Evolutionary conservation across 2,888 invertebrate genomes (phyloP), one percentile per base, ranked within the genome.

Genomic region (Leuctra nigra): DNA sequence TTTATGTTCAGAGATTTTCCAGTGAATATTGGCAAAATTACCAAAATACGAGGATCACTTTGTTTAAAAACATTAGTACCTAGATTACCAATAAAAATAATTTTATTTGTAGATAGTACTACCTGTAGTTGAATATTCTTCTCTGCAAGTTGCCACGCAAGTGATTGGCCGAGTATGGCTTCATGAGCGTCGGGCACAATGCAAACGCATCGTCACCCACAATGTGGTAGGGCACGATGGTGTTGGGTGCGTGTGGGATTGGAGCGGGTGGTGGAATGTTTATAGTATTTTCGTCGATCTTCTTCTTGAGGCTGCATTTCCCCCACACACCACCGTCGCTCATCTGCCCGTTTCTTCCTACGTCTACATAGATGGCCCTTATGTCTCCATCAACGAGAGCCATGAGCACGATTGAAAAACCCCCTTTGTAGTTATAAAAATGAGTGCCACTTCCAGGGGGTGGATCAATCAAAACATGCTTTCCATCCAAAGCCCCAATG

Each of bases 401-500:
- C 55, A 66, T 52, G 44, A 66, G 57, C 25, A 63, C 61, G 33
- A 65, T 59, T 48, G 56, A 64, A 64, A 61, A 63, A 56, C 54
- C 55, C 59, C 61, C 55, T 59, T 64, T 65, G 52, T 64, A 64
- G 52, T 65, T 65, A 55, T 61, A 62, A 57, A 61, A 64, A 53
- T 63, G 47, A 22, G 63, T 64, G 44, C 64, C 64, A 54, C 61
- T 63, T 53, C 62, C 22, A 41, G 56, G 48, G 41, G 66, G 64
- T 52, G 61, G 57, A 39, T 61, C 58, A 6, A 64, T 47, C 58
- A 64, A 57, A 18, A 66, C 63, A 53, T 67, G 65, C 62, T 65
- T 66, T 13, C 66, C 66, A 57, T 66, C 64, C 13, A 64, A 53
- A 25, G 66, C 66, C 54, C 64, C 66, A 47, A 65, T 62, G 59